Evolutionary conservation across 2,797 vertebrate genomes (phyloP).

Genomic region (Spondyliosoma cantharus): DNA sequence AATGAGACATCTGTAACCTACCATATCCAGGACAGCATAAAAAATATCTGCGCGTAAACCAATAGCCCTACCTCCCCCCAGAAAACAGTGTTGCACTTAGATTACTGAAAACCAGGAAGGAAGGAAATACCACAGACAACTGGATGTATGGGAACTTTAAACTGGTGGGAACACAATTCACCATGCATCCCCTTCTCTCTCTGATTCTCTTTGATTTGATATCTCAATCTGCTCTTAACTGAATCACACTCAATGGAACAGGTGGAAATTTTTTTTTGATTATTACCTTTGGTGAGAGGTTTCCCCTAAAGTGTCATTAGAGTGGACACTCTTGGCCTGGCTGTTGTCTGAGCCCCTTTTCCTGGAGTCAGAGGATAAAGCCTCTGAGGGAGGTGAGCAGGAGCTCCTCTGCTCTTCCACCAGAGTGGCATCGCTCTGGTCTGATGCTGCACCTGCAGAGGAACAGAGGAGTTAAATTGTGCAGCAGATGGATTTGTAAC

Average conservation of each 20-base stretch:
- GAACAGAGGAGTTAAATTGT: slow-evolving; percentile 20
- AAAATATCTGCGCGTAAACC: not conserved
- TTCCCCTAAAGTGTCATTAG: slow-evolving; percentile 84
- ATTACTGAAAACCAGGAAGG: slow-evolving; percentile 20
- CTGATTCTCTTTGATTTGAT: slow-evolving; percentile 5
- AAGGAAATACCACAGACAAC: slow-evolving; percentile 39
- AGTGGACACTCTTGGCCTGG: slow-evolving; percentile 77
- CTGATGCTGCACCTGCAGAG: slow-evolving; percentile 80
- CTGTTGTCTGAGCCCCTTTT: slow-evolving; percentile 79
- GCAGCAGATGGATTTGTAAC: not conserved
- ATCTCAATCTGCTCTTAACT: not conserved
- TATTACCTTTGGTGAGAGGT: slow-evolving; percentile 87
- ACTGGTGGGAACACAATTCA: slow-evolving; percentile 6
- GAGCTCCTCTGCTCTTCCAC: slow-evolving; percentile 84
- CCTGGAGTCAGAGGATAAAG: slow-evolving; percentile 81
- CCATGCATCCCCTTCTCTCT: slow-evolving; percentile 15
- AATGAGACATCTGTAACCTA: not conserved
- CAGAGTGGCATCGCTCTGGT: slow-evolving; percentile 82
- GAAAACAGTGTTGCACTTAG: slow-evolving; percentile 7
- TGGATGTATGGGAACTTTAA: slow-evolving; percentile 5
- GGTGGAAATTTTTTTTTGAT: not conserved
- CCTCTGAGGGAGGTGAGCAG: slow-evolving; percentile 81
- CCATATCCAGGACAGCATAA: not conserved
- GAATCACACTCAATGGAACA: not conserved
- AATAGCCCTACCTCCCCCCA: not conserved